Base-by-base conservation (phyloP, 2,113 vertebrate genomes). In the Alces alces region DNA sequence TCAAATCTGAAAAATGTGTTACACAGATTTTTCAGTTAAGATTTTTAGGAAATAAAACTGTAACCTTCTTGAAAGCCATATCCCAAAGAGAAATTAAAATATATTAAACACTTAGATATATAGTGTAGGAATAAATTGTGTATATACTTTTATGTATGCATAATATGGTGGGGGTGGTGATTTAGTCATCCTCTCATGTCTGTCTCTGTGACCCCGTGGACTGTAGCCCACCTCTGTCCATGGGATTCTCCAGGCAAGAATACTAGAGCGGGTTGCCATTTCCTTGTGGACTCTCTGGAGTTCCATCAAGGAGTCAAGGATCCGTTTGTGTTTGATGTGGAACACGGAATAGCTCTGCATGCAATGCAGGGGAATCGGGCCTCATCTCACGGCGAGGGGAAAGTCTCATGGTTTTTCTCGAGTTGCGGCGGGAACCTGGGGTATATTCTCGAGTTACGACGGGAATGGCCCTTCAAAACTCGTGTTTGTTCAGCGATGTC, bases 31-130 rank as follows among this genome's bases (percentile, higher is more conserved):
- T 95, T 83, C 21, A 85, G 27, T 76, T 91, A 91, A 73, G 13
- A 23, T 83, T 70, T 93, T 96, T 64, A 70, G 28, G 12, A 91
- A 91, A 43, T 76, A 95, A 93, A 96, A 88, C 39, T 91, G 4
- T 43, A 60, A 55, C 33, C 1, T 16, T 36, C 7, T 66, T 43
- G 83, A 90, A 96, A 87, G 7, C 0, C 0, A 57, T 87, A 43
- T 76, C 64, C 3, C 76, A 70, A 93, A 73, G 6, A 52, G 2
- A 90, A 90, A 86, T 92, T 86, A 57, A 96, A 91, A 82, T 55
- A 36, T 60, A 23, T 57, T 80, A 52, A 96, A 88, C 6, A 66
- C 10, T 60, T 76, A 91, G 7, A 47, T 39, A 54, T 6, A 43
- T 6, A 55, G 1, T 25, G 0, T 82, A 87, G 17, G 12, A 60